Evolutionary conservation across 2,888 invertebrate genomes (phyloP), one percentile per base, ranked within the genome.

Genomic region (Ramazzottius varieornatus): DNA sequence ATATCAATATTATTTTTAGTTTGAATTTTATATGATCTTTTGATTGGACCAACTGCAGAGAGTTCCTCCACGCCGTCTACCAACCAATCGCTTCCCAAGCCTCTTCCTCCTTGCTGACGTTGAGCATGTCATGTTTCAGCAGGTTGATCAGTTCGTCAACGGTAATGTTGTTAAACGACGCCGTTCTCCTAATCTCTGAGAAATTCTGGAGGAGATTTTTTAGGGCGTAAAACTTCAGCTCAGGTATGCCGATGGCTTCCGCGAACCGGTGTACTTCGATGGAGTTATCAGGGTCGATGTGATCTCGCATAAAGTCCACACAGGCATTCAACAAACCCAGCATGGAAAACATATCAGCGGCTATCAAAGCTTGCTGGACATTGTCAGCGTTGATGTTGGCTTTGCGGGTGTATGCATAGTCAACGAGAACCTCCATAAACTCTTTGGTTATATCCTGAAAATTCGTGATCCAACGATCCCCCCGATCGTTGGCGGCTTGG

Each of bases 331-430:
- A 80, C 63, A 91, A 83, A 0, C 88, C 88, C 63, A 85, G 78
- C 69, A 91, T 85, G 71, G 86, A 84, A 66, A 92, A 82, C 74
- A 89, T 91, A 78, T 92, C 91, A 1, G 91, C 88, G 0, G 86
- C 84, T 70, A 86, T 83, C 46, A 91, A 80, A 1, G 75, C 69
- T 20, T 71, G 69, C 71, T 85, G 84, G 0, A 90, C 88, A 73
- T 89, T 91, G 34, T 83, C 81, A 46, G 83, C 81, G 67, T 81
- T 84, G 32, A 92, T 82, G 67, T 83, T 82, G 65, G 87, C 81
- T 69, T 83, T 83, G 65, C 88, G 81, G 54, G 88, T 79, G 76
- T 93, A 92, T 0, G 89, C 86, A 75, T 86, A 91, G 70, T 87
- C 84, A 68, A 92, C 82, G 46, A 91, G 80, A 65, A 83, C 79